phyloP scores from a whole-genome alignment of 2,113 vertebrate genomes.

The Grantiella picta region DNA sequence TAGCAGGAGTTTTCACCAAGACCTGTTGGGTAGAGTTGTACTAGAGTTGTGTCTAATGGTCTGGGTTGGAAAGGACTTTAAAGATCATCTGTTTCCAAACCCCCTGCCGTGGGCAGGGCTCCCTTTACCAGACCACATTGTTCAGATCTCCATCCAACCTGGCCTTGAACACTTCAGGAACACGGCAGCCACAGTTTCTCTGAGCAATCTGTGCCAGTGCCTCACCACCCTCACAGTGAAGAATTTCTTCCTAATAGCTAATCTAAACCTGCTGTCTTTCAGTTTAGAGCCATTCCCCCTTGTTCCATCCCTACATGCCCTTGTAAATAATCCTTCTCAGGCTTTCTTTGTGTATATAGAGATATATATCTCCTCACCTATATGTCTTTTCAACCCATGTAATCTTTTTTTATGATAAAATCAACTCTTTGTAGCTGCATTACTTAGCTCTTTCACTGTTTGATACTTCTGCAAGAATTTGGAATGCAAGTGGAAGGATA shows the following conservation, averaged over 20 bases:
- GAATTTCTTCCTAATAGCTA: neutral
- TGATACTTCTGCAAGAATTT: neutral
- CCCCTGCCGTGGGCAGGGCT: accelerated
- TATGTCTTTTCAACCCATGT: neutral
- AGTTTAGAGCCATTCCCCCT: neutral
- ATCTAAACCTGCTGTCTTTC: neutral
- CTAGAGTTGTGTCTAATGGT: neutral
- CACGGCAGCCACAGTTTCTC: neutral
- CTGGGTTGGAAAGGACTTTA: neutral
- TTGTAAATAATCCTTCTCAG: neutral
- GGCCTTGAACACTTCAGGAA: neutral
- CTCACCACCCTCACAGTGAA: neutral
- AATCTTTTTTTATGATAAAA: neutral
- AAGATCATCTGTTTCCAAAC: neutral
- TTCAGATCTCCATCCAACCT: neutral
- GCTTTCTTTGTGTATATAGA: neutral
- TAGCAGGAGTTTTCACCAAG: neutral
- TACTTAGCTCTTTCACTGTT: neutral
- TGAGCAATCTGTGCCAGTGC: neutral
- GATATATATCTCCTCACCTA: neutral
- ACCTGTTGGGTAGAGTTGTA: neutral
- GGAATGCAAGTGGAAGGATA: neutral
- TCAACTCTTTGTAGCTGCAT: neutral
- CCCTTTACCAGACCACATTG: neutral
- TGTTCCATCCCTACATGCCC: too few species aligned